Evolutionary conservation across 2,888 invertebrate species (phyloP), one percentile per base, ranked within the genome.

Genomic region (Linnaemya vulpina): DNA sequence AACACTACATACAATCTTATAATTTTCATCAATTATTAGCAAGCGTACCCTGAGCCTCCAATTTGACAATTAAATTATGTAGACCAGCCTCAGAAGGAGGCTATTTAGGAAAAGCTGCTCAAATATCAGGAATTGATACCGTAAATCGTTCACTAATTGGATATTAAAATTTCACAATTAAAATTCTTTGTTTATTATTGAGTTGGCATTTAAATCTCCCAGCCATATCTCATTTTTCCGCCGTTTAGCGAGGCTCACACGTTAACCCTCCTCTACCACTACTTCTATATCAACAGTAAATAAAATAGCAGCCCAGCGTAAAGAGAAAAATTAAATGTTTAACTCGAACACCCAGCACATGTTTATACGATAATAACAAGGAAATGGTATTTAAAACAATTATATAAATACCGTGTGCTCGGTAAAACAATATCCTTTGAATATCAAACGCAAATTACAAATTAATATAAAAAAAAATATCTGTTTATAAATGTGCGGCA

Each of bases 381-480:
- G 76, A 76, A 76, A 76, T 71, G 20, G 65, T 51, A 83, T 83
- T 83, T 77, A 83, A 76, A 83, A 67, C 65, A 83, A 83, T 83
- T 83, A 77, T 73, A 77, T 76, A 82, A 71, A 65, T 70, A 22
- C 65, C 65, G 71, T 62, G 20, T 70, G 43, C 51, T 77, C 22
- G 71, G 58, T 65, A 83, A 38, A 80, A 71, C 49, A 58, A 73
- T 77, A 60, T 65, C 11, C 70, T 77, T 63, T 68, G 40, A 83
- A 83, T 62, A 68, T 22, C 25, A 76, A 68, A 65, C 60, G 40
- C 25, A 60, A 60, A 62, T 4, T 15, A 43, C 17, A 20, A 1
- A 63, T 55, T 15, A 8, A 55, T 25, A 13, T 1, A 22, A 25
- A 46, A 5, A 15, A 75, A 65, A 60, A 30, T 49, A 17, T 62